phyloP scores from a whole-genome alignment of 2,113 vertebrate genomes.

The Pelmatolapia mariae region DNA sequence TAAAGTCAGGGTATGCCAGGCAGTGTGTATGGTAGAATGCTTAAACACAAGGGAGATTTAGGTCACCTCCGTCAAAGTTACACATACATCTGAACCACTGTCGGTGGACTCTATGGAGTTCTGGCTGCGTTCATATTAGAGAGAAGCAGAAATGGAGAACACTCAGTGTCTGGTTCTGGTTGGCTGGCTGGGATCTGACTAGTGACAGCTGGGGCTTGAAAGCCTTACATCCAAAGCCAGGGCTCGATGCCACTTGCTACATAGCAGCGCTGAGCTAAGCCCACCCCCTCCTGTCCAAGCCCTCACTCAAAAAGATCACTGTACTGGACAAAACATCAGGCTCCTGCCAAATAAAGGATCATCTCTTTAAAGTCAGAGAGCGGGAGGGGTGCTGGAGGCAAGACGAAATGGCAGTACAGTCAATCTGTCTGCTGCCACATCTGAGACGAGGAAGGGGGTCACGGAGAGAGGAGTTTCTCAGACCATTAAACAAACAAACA shows the following conservation, averaged over 20 bases:
- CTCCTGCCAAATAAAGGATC: conserved; percentile 50
- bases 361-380: conserved; percentile 45
- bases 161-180: conserved; percentile 51
- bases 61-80: conserved; percentile 39
- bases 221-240: conserved; percentile 66
- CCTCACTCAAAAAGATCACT: conserved; percentile 42
- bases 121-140: conserved; percentile 55
- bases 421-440: conserved; percentile 21
- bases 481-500: background rate
- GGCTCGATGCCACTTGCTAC: conserved; percentile 62
- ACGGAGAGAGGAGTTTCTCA: conserved; percentile 22
- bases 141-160: conserved; percentile 51
- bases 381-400: conserved; percentile 12
- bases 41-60: conserved; percentile 54
- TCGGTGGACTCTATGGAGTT: conserved; percentile 52
- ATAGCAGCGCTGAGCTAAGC: conserved; percentile 42
- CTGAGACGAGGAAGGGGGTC: conserved; percentile 3
- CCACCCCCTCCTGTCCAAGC: conserved; percentile 39
- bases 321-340: conserved; percentile 46
- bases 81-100: conserved; percentile 51
- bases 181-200: conserved; percentile 50
- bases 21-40: conserved; percentile 47
- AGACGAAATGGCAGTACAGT: conserved; percentile 15
- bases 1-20: conserved; percentile 32
- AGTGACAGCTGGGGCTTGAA: conserved; percentile 67